Conservation (phyloP, 2,797 vertebrate species). For the Pangasius djambal region DNA sequence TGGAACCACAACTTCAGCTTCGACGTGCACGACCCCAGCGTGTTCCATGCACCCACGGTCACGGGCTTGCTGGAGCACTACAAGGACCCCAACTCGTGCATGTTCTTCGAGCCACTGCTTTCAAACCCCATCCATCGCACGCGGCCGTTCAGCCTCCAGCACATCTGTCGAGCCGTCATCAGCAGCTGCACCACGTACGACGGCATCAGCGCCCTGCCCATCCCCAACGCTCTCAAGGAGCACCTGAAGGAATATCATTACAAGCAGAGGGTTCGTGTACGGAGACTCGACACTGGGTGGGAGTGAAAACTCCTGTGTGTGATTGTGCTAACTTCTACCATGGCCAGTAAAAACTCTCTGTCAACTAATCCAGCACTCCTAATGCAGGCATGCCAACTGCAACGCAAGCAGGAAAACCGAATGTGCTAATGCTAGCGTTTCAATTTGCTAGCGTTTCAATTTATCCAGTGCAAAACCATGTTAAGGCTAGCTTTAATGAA, state of each 20-base stretch:
- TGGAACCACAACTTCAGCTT: slow-evolving; percentile 90
- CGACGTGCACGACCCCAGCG: slow-evolving; percentile 84
- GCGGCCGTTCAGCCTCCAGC: slow-evolving; percentile 81
- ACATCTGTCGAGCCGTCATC: slow-evolving; percentile 79
- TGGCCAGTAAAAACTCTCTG: slow-evolving; percentile 18
- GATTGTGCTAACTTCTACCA: background rate
- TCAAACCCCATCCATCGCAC: slow-evolving; percentile 81
- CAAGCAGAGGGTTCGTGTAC: slow-evolving; percentile 82
- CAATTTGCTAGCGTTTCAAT: background rate
- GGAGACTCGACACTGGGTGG: slow-evolving; percentile 82
- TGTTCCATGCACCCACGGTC: slow-evolving; percentile 83
- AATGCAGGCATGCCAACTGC: slow-evolving; percentile 10
- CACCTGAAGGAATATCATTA: slow-evolving; percentile 88
- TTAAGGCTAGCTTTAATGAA: background rate
- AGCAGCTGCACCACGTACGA: slow-evolving; percentile 82
- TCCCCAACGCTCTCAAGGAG: slow-evolving; percentile 82
- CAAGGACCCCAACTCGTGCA: slow-evolving; percentile 87
- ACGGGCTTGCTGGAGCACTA: slow-evolving; percentile 83
- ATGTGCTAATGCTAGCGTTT: background rate
- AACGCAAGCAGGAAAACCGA: background rate
- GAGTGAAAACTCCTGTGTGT: slow-evolving; percentile 62
- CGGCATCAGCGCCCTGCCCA: slow-evolving; percentile 79
- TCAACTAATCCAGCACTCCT: slow-evolving; percentile 20
- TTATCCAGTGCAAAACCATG: background rate
- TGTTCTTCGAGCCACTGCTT: slow-evolving; percentile 86